Evolutionary conservation across 1,140 invertebrate species (phyloP).

Genomic region (Ganaspis sp.): DNA sequence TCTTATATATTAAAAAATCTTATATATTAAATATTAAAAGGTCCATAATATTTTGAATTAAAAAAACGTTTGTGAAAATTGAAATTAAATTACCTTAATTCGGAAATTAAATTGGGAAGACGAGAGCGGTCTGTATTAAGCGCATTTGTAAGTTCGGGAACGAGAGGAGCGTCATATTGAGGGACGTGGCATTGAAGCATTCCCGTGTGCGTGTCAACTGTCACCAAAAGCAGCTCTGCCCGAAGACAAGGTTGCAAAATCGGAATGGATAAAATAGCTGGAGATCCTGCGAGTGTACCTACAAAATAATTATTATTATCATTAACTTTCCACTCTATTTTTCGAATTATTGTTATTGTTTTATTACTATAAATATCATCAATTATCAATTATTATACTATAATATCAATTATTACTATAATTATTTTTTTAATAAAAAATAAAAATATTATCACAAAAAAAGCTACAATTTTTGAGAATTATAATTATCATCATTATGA

Average conservation of each 20-base stretch:
- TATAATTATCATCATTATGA: too few species aligned
- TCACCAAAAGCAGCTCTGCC: conserved; percentile 93
- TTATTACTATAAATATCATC: too few species aligned
- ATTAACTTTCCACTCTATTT: too few species aligned
- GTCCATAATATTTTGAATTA: too few species aligned
- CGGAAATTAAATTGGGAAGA: conserved; percentile 83
- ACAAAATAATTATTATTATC: conserved; percentile 40
- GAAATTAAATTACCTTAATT: conserved; percentile 81
- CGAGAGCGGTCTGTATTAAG: conserved; percentile 87
- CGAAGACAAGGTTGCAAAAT: conserved; percentile 91
- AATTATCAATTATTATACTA: too few species aligned
- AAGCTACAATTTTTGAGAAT: not conserved
- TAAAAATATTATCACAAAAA: not conserved
- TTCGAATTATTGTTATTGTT: too few species aligned
- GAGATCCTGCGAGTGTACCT: conserved; percentile 86
- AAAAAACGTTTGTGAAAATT: too few species aligned
- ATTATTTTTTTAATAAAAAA: too few species aligned
- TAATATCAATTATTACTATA: too few species aligned
- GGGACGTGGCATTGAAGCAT: conserved; percentile 93
- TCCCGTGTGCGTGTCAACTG: conserved; percentile 96
- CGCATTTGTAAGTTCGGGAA: conserved; percentile 87
- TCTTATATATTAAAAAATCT: too few species aligned
- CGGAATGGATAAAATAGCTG: conserved; percentile 92
- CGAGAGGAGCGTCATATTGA: conserved; percentile 89
- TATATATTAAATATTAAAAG: too few species aligned